These are phyloP conservation scores for Pithys albifrons DNA, from an alignment of 2,113 vertebrate genomes.

Conservation along the genomic window DNA sequence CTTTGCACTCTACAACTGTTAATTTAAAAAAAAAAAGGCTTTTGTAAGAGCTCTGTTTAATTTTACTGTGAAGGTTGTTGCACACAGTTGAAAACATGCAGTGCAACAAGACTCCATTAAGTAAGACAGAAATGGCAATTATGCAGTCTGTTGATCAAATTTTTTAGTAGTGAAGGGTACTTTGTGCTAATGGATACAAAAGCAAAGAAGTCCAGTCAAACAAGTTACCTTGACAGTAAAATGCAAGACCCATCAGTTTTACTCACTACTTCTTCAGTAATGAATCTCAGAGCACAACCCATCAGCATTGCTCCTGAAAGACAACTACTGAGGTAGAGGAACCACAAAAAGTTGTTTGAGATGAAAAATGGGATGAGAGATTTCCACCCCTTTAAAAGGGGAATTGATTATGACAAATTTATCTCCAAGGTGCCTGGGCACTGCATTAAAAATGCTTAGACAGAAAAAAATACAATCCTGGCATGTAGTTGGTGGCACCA, in stretches of 20 bases:
- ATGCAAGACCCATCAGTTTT: constrained; percentile 24
- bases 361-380: constrained; percentile 13
- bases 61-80: constrained; percentile 34
- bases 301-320: neutral
- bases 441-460: neutral
- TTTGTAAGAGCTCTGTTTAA: constrained; percentile 37
- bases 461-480: neutral
- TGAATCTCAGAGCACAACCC: neutral
- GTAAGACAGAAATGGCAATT: constrained; percentile 47
- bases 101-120: constrained; percentile 20
- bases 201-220: constrained; percentile 20
- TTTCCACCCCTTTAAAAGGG: neutral
- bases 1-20: constrained; percentile 5
- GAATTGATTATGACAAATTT: neutral
- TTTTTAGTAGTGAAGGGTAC: constrained; percentile 39
- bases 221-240: constrained; percentile 31
- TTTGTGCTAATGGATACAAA: constrained; percentile 26
- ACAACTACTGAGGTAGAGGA: neutral
- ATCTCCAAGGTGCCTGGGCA: neutral
- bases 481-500: neutral
- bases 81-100: constrained; percentile 34
- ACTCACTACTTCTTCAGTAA: neutral
- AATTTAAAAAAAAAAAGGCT: constrained; percentile 11
- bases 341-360: neutral
- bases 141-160: constrained; percentile 52